Conservation (phyloP, 35 echinoderm and acorn worm species). For the Patiria miniata region DNA sequence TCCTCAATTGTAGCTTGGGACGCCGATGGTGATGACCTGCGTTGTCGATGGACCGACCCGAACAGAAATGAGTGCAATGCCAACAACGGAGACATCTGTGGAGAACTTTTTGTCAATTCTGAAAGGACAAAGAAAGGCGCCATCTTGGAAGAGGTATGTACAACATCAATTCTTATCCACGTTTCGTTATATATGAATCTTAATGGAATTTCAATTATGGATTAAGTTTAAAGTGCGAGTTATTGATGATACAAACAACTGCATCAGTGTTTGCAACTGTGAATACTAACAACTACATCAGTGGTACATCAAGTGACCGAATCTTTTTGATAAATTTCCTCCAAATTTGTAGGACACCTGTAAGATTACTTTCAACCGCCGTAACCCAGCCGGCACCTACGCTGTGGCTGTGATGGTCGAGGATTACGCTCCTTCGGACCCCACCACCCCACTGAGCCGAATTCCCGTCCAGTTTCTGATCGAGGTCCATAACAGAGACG, state of each 20-base stretch:
- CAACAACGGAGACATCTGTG: not conserved
- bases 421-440: constrained; percentile 4
- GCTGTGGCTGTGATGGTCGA: constrained; percentile 37
- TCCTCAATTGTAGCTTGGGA: not conserved
- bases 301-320: too few relatives aligned
- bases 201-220: too few relatives aligned
- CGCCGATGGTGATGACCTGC: not conserved
- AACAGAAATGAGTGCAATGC: not conserved
- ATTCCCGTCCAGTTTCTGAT: constrained; percentile 35
- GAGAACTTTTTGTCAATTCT: not conserved
- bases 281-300: too few relatives aligned
- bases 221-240: too few relatives aligned
- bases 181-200: too few relatives aligned
- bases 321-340: too few relatives aligned
- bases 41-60: constrained; percentile 7
- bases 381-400: constrained; percentile 11
- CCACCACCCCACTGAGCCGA: constrained; percentile 5
- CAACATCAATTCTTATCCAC: not conserved
- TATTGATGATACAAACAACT: too few relatives aligned
- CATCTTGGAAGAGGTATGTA: not conserved
- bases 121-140: not conserved
- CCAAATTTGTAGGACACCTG: constrained; percentile 8
- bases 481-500: not conserved
- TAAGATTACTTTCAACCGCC: constrained; percentile 12
- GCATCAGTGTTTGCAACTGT: too few relatives aligned